Evolutionary conservation across 2,888 invertebrate species (phyloP).

Genomic region (Diaprepes abbreviatus): DNA sequence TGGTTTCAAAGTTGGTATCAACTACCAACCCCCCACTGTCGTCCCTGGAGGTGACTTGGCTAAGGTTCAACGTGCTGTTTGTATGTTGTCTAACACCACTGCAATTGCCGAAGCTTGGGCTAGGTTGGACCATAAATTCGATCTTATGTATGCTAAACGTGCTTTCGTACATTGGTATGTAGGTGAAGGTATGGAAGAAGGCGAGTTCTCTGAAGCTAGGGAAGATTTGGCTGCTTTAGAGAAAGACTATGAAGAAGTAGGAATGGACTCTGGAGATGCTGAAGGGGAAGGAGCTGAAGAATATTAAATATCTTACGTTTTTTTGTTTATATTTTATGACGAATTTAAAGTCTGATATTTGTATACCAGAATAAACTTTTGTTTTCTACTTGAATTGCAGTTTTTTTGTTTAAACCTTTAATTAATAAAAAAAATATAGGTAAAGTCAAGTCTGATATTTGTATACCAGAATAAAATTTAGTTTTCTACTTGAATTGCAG

Average conservation of each 20-base stretch:
- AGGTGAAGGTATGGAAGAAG: conserved; percentile 90
- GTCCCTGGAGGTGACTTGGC: conserved; percentile 97
- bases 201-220: conserved; percentile 89
- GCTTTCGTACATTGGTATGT: conserved; percentile 98
- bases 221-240: conserved; percentile 86
- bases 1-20: conserved; percentile 87
- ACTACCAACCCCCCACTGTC: conserved; percentile 94
- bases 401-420: no score
- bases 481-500: no score
- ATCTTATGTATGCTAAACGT: conserved; percentile 96
- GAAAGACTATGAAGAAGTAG: conserved; percentile 91
- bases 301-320: conserved; percentile 71
- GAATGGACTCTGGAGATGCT: conserved; percentile 87
- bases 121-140: conserved; percentile 95
- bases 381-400: no score
- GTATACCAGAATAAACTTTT: background rate
- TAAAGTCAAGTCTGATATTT: no score
- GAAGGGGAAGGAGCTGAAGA: conserved; percentile 86
- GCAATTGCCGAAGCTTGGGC: conserved; percentile 98
- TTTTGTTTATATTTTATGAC: no score
- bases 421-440: no score
- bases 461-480: no score
- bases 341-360: conserved; percentile 1
- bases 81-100: conserved; percentile 99
- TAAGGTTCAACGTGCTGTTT: conserved; percentile 95